phyloP scores from a whole-genome alignment of 2,113 vertebrate species.

The Aix galericulata region DNA sequence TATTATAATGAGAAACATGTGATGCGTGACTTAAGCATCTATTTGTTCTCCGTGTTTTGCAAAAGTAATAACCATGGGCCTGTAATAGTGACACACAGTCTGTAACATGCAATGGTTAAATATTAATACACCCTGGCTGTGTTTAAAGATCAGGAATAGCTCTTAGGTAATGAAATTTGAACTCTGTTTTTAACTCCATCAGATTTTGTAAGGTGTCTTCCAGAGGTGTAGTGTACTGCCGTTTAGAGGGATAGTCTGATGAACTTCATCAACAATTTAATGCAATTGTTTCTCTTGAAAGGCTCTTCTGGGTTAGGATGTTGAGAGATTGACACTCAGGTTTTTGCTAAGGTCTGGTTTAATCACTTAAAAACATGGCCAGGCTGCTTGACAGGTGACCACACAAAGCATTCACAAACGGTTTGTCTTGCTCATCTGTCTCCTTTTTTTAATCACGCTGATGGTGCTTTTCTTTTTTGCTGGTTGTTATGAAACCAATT shows the following conservation, averaged over 20 bases:
- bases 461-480: neutral
- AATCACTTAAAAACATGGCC: constrained; percentile 43
- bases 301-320: neutral
- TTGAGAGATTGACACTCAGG: neutral
- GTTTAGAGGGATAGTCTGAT: neutral
- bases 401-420: neutral
- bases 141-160: constrained; percentile 52
- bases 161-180: constrained; percentile 29
- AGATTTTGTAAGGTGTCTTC: neutral
- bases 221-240: neutral
- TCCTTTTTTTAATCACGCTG: constrained; percentile 10
- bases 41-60: constrained; percentile 24
- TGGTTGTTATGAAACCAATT: neutral
- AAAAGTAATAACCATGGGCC: constrained; percentile 1
- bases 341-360: neutral
- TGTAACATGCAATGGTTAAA: constrained; percentile 49
- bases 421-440: constrained; percentile 12
- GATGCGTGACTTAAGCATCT: constrained; percentile 38
- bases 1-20: constrained; percentile 23
- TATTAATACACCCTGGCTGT: constrained; percentile 50
- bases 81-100: constrained; percentile 37
- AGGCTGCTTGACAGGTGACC: neutral
- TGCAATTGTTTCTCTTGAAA: neutral
- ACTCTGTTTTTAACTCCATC: neutral
- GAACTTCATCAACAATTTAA: neutral